These are phyloP conservation scores for Carollia perspicillata DNA, from an alignment of 2,113 vertebrate species.

Conservation along the genomic window DNA sequence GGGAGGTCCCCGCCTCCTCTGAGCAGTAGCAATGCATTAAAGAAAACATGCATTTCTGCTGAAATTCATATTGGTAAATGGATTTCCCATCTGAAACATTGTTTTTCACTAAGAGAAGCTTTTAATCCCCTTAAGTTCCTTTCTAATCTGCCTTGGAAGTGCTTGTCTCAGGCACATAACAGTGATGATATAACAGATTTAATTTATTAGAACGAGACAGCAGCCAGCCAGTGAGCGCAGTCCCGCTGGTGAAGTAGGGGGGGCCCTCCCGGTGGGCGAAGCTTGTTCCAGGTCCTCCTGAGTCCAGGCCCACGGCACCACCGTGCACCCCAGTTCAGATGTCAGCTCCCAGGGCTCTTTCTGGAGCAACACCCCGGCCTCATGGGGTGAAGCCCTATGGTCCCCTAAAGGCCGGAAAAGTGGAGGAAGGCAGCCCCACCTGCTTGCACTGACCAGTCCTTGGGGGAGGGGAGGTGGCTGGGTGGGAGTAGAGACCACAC, in stretches of 20 bases:
- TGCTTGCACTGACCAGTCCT: neutral
- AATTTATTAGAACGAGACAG: conserved; percentile 84
- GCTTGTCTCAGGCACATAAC: conserved; percentile 85
- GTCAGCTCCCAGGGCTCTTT: neutral
- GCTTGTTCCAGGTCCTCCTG: neutral
- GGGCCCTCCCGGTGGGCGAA: neutral
- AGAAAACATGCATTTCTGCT: conserved; percentile 81
- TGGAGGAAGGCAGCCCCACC: neutral
- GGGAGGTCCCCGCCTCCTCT: conserved; percentile 61
- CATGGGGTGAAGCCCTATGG: rapidly evolving
- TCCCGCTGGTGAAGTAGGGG: neutral
- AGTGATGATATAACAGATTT: conserved; percentile 86
- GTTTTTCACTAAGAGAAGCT: conserved; percentile 86
- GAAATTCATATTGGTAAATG: conserved; percentile 87
- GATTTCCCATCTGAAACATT: conserved; percentile 86
- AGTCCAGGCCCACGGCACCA: neutral
- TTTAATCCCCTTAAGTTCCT: conserved; percentile 88
- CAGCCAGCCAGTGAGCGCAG: conserved; percentile 78
- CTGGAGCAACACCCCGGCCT: neutral
- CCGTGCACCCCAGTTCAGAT: neutral
- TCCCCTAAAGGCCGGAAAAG: neutral
- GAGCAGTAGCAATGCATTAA: conserved; percentile 77
- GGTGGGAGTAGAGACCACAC: neutral
- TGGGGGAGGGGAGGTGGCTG: neutral
- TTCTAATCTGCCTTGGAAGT: conserved; percentile 86